Conservation (phyloP, 2,888 invertebrate genomes). For the Campaea margaritaria region DNA sequence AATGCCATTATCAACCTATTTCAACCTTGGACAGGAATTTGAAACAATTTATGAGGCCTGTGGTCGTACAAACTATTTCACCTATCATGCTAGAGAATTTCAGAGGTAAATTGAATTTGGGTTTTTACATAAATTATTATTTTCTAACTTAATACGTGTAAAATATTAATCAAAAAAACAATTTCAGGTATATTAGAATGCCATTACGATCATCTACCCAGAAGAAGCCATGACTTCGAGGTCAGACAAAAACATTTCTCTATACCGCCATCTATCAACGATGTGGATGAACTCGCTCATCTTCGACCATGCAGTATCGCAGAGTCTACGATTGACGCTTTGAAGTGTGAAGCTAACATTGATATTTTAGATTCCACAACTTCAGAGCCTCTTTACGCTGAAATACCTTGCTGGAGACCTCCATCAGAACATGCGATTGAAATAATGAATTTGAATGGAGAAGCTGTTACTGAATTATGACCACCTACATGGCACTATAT, state of each 20-base stretch:
- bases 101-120: constrained; percentile 68
- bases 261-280: constrained; percentile 69
- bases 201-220: constrained; percentile 86
- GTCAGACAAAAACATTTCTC: constrained; percentile 59
- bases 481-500: constrained; percentile 34
- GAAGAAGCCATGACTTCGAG: constrained; percentile 71
- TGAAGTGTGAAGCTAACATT: constrained; percentile 77
- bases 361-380: constrained; percentile 73
- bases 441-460: constrained; percentile 75
- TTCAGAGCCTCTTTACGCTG: constrained; percentile 88
- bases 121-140: too few species aligned
- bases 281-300: constrained; percentile 58
- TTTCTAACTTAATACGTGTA: too few species aligned
- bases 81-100: constrained; percentile 85
- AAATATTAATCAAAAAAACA: neutral
- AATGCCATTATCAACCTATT: constrained; percentile 82
- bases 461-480: constrained; percentile 83
- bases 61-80: constrained; percentile 79
- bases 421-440: constrained; percentile 79
- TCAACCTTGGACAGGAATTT: constrained; percentile 78
- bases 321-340: constrained; percentile 74
- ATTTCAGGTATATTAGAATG: constrained; percentile 82
- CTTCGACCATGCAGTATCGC: constrained; percentile 63
- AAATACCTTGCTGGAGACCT: constrained; percentile 86
- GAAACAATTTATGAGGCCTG: constrained; percentile 82